Evolutionary conservation across 2,113 vertebrate species (phyloP), one percentile per base, ranked within the genome.

Genomic region (Nerophis ophidion): DNA sequence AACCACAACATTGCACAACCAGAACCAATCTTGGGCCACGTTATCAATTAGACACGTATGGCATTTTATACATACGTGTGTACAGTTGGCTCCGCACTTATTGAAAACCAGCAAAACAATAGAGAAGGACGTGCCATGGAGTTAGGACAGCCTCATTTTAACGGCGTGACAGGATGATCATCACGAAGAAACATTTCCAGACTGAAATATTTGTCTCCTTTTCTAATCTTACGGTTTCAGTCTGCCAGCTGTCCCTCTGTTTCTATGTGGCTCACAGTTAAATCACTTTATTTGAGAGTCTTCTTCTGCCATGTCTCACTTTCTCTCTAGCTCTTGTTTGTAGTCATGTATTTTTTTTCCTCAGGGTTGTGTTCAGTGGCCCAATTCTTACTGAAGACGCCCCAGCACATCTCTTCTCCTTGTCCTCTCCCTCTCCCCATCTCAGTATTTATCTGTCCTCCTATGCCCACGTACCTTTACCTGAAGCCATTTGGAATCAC

Each of bases 381-480:
- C 84, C 80, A 86, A 70, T 80, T 84, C 70, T 81, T 72, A 68
- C 71, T 76, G 44, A 80, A 80, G 78, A 83, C 40, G 56, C 69
- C 66, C 67, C 48, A 6, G 64, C 72, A 68, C 61, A 62, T 72
- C 53, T 72, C 57, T 62, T 65, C 35, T 57, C 59, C 71, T 71
- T 59, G 36, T 70, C 65, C 59, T 40, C 26, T 47, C 48, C 55
- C 34, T 61, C 48, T 52, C 16, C 6, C 8, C 8, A 16, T 16
- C 53, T 40, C 34, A 10, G 1, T 8, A 9, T 36, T 54, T 19
- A 44, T 56, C n/a, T 13, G 35, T 40, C n/a, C 54, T 17, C 36
- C 15, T 36, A 4, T 36, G 13, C 16, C 12, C 34, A 16, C 36
- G 9, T 14, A 36, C 13, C 8, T 36, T 35, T 40, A 62, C 40